phyloP scores from a whole-genome alignment of 1,140 invertebrate genomes.

The Polypedilum vanderplanki region DNA sequence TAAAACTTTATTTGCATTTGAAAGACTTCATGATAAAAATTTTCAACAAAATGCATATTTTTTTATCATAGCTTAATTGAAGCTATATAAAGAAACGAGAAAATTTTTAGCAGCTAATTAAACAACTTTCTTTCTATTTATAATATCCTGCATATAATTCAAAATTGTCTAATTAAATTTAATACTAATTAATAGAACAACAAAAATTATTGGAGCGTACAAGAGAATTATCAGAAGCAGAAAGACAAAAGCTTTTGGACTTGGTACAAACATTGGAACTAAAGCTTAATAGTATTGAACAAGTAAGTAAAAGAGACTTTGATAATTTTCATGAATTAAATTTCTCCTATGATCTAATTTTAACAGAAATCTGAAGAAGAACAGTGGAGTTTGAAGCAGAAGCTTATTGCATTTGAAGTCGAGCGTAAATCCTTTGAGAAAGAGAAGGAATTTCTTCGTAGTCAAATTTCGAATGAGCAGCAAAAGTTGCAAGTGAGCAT shows the following conservation, averaged over 20 bases:
- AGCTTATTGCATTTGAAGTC: conserved; percentile 39
- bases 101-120: background rate
- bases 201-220: conserved; percentile 43
- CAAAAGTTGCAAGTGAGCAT: conserved; percentile 40
- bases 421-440: conserved; percentile 43
- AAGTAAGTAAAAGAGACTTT: conserved; percentile 34
- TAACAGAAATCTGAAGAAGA: conserved; percentile 40
- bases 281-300: conserved; percentile 43
- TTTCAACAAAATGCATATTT: too few relatives aligned
- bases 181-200: background rate
- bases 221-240: conserved; percentile 43
- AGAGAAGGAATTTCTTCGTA: conserved; percentile 43
- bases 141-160: too few relatives aligned
- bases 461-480: conserved; percentile 40
- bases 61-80: background rate
- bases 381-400: conserved; percentile 45
- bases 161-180: background rate
- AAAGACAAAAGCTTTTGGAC: conserved; percentile 46
- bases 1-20: too few relatives aligned
- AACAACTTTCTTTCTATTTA: background rate
- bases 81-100: background rate
- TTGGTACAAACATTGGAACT: conserved; percentile 45
- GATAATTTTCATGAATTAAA: background rate
- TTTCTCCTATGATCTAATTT: conserved; percentile 2
- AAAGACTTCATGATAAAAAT: too few relatives aligned